phyloP scores from a whole-genome alignment of 2,113 vertebrate genomes.

The Pyrgilauda ruficollis region DNA sequence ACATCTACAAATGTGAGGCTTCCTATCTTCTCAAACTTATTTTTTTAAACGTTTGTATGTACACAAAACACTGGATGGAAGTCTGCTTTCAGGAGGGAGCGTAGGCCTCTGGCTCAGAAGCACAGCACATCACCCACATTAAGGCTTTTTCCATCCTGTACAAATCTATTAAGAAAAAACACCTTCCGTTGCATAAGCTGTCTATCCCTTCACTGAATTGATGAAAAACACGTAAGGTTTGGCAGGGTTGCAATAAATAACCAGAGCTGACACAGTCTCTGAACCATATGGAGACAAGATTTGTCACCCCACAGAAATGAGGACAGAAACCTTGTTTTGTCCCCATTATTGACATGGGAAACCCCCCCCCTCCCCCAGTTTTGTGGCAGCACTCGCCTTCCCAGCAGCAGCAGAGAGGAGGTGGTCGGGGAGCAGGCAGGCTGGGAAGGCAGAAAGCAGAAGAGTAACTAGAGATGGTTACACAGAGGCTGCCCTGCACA shows the following conservation, averaged over 20 bases:
- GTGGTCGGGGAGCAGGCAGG: neutral
- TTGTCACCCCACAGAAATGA: neutral
- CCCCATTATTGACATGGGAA: neutral
- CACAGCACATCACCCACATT: accelerated
- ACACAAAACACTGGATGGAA: neutral
- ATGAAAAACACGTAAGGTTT: neutral
- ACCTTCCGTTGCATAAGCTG: neutral
- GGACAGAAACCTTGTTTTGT: neutral
- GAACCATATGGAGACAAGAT: neutral
- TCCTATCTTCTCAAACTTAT: neutral
- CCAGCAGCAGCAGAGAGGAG: neutral
- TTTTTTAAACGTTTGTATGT: neutral
- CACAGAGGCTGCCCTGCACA: neutral
- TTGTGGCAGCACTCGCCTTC: accelerated
- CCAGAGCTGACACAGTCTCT: neutral
- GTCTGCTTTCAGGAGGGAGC: neutral
- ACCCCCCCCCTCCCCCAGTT: accelerated
- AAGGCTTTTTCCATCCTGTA: neutral
- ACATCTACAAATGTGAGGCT: neutral
- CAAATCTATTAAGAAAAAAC: neutral
- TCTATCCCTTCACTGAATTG: neutral
- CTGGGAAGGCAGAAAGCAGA: neutral
- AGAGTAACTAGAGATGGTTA: neutral
- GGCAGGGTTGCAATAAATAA: neutral
- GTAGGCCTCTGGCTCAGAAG: neutral